Evolutionary conservation across 2,888 invertebrate genomes (phyloP), one percentile per base, ranked within the genome.

Genomic region (Exephanes ischioxanthus): DNA sequence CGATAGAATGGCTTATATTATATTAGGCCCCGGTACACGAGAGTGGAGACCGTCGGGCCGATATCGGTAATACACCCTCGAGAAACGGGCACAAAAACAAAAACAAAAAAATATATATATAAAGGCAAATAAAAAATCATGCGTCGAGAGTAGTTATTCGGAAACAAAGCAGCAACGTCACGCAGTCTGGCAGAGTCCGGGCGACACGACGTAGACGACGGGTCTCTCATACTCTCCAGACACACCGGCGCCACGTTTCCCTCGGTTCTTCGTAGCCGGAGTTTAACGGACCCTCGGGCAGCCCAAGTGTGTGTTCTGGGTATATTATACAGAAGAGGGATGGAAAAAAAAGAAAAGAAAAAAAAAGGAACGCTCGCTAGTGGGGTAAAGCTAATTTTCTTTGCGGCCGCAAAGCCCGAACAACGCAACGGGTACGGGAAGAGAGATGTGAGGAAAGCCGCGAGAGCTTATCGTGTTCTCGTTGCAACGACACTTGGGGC

Each of bases 201-300:
- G 33, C 58, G 63, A 33, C 37, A 45, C 71, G 73, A 51, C 33
- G 45, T 63, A 53, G 70, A 79, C 73, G 41, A 72, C 77, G 61
- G 72, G 68, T 48, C 51, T 53, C 41, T 58, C 45, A 70, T 41
- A 68, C 66, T 80, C 33, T 33, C 75, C 80, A 84, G 84, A 84
- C 84, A 80, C 33, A 53, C 71, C 37, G 80, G 71, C 80, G 84
- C 84, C 84, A 33, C 63, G 71, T 84, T 80, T 80, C 80, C 71
- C 76, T 67, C 71, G 68, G 51, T 71, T 80, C 55, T 30, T 67
- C 77, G 63, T 76, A 80, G 71, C 67, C 71, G 76, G 77, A 76
- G 71, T 80, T 80, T 72, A 71, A 76, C 76, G 37, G 68, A 51
- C 71, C 80, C 66, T 63, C 41, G 55, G 61, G 71, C 66, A 53